These are phyloP conservation scores for Copidosoma aretas DNA, from an alignment of 2,888 invertebrate species.

Conservation along the genomic window DNA sequence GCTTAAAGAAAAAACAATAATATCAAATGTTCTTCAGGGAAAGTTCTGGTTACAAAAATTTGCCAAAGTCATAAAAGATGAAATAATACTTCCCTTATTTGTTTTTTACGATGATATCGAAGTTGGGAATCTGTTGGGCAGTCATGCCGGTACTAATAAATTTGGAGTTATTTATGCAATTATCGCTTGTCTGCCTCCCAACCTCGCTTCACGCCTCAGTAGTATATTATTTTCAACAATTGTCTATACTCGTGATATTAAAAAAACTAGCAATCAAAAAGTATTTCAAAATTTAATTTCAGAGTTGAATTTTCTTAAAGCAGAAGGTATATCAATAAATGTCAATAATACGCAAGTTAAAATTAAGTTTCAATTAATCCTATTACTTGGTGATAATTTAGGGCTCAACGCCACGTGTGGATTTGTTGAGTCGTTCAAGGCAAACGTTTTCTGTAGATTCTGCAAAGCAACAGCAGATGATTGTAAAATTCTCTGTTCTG, in stretches of 20 bases:
- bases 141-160: too few relatives aligned
- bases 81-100: too few relatives aligned
- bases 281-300: constrained; percentile 26
- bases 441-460: constrained; percentile 14
- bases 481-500: too few relatives aligned
- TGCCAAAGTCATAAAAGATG: too few relatives aligned
- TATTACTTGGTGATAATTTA: constrained; percentile 20
- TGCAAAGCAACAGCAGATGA: neutral
- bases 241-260: neutral
- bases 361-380: constrained; percentile 16
- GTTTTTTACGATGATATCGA: too few relatives aligned
- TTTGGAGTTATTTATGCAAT: too few relatives aligned
- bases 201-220: constrained; percentile 8
- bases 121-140: too few relatives aligned
- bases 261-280: constrained; percentile 23
- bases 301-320: constrained; percentile 18
- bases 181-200: too few relatives aligned
- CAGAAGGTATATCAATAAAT: constrained; percentile 19
- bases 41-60: too few relatives aligned
- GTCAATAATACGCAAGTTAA: neutral
- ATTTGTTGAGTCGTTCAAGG: neutral
- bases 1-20: too few relatives aligned
- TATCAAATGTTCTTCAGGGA: too few relatives aligned
- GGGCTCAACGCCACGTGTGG: constrained; percentile 10
- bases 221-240: neutral